Evolutionary conservation across 2,797 vertebrate species (phyloP).

Genomic region (Pangasius djambal): DNA sequence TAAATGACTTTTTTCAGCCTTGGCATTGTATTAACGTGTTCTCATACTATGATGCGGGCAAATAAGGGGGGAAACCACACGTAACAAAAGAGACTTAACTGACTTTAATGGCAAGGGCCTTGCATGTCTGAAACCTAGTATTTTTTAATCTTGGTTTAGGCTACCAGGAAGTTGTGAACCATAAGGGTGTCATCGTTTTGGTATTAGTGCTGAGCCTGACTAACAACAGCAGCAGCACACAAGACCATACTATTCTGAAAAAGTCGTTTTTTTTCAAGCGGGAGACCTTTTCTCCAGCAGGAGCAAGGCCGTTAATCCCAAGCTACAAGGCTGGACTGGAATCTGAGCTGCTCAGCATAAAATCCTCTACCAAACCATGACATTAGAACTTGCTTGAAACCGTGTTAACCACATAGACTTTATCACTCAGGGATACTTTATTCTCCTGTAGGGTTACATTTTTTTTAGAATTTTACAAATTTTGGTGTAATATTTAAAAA

Average conservation of each 20-base stretch:
- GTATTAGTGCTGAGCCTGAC: background rate
- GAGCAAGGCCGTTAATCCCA: background rate
- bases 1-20: conserved; percentile 52
- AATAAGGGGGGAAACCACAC: background rate
- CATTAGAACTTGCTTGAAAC: too few relatives aligned
- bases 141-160: background rate
- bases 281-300: background rate
- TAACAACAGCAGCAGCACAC: background rate
- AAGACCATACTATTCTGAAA: background rate
- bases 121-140: background rate
- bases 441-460: too few relatives aligned
- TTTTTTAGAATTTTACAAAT: too few relatives aligned
- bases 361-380: too few relatives aligned
- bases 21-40: background rate
- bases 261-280: background rate
- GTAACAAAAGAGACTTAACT: background rate
- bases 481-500: too few relatives aligned
- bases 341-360: too few relatives aligned
- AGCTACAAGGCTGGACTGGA: too few relatives aligned
- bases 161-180: background rate
- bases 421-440: too few relatives aligned
- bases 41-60: background rate
- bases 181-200: background rate
- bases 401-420: too few relatives aligned
- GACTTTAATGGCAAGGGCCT: background rate